Base-by-base conservation (phyloP, 2,888 invertebrate species). In the Xylota segnis region DNA sequence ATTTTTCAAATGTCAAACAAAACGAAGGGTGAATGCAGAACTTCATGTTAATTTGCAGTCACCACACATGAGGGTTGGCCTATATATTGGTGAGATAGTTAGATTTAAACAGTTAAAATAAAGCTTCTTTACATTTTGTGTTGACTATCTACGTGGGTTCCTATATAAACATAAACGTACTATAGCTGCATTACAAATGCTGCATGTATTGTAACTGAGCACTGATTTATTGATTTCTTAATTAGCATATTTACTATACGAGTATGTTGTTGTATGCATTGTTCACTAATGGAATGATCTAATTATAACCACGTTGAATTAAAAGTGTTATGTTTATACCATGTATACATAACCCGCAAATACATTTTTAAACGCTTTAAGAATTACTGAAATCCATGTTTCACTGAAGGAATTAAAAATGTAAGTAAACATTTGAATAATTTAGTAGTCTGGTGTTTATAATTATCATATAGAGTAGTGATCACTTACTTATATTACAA, bases 191-290 rank as follows among this genome's bases (percentile, higher is more conserved):
- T 34, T 40, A n/a, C 40, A n/a, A 2, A 5, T 0, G 2, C 12
- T 43, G 14, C 43, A 14, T 14, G 0, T 43, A 14, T 5, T 43
- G n/a, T 40, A 40, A 40, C n/a, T n/a, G n/a, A 6, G 43, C 43
- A 43, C 43, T 43, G 43, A 43, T 43, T 43, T 43, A 43, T 43
- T 43, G 43, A 43, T 43, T 43, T 43, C 5, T 12, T 43, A 14
- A 43, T 43, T 43, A 43, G 14, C 43, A 43, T 14, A 43, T 43
- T 43, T 14, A 43, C 43, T 43, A 2, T 43, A 6, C 6, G 37
- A 37, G 9, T 34, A 34, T 34, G n/a, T 2, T 4, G 14, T 4
- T 0, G 14, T 43, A 43, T 43, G 43, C 43, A 43, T 5, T 43
- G 6, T 43, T 43, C 43, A 43, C 14, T 43, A 5, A 43, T 43